Base-by-base conservation (phyloP, 2,888 invertebrate genomes). In the Diadegma fenestrale region DNA sequence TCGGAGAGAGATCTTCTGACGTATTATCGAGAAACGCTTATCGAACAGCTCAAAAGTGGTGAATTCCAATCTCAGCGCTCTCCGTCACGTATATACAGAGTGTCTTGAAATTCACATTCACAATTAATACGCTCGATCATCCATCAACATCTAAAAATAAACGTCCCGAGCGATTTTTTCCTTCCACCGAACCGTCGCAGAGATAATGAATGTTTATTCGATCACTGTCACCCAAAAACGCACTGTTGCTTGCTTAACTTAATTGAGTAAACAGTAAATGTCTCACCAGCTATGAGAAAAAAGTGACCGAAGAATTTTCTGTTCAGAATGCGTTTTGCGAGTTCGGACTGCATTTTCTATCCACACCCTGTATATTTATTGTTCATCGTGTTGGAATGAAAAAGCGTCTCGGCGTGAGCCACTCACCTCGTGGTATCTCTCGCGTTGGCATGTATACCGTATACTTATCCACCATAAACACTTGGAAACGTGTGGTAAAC, bases 381-480 rank as follows among this genome's bases (percentile, higher is more conserved):
- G 51, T 77, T 77, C 66, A 30, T 77, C 37, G 51, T 48, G 54
- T 54, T 43, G 19, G 33, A 63, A 54, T 41, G 37, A 58, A 72
- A 71, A 37, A 69, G 54, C 37, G 76, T 61, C 48, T 48, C 71
- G 54, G 76, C 76, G 72, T 80, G 58, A 61, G 68, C 26, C 75
- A 37, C 75, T 68, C 54, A 72, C 26, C 63, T 64, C 71, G 41
- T 54, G 61, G 10, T 80, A 63, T 72, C 63, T 72, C 63, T 63
- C 72, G 63, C 72, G 58, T 64, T 63, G 68, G 64, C 68, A 51
- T 63, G 78, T 54, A 10, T 68, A 69, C 73, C 69, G 61, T 85
- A 85, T 86, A 83, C 86, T 86, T 86, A 86, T 83, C 80, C 80
- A 80, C 77, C 77, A 82, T 86, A 86, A 84, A 86, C 84, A 81